Conservation (phyloP, 2,888 invertebrate species). For the Trypoxylon attenuatum region DNA sequence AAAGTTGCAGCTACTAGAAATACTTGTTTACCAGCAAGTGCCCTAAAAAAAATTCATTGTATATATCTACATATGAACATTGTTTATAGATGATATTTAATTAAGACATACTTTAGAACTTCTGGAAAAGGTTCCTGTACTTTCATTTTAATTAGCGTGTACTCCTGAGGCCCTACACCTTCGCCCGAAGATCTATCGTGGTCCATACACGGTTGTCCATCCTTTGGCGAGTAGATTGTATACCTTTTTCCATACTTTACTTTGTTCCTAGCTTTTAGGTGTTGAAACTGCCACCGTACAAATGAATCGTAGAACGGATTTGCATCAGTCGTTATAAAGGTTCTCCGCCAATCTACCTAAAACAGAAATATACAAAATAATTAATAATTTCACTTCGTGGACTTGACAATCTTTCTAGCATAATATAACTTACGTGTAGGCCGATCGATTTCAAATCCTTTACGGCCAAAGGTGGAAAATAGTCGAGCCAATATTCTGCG, state of each 20-base stretch:
- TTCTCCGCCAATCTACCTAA: slow-evolving; percentile 96
- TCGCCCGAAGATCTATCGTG: slow-evolving; percentile 97
- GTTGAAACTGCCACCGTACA: slow-evolving; percentile 96
- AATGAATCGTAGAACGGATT: slow-evolving; percentile 99
- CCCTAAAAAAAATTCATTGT: slow-evolving; percentile 71
- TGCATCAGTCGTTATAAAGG: slow-evolving; percentile 98
- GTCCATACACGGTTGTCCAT: slow-evolving; percentile 99
- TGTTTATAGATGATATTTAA: neutral
- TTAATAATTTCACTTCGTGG: neutral
- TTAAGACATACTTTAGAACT: slow-evolving; percentile 79
- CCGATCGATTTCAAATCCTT: slow-evolving; percentile 93
- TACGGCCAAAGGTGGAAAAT: slow-evolving; percentile 94
- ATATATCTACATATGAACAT: slow-evolving; percentile 4
- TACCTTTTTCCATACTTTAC: slow-evolving; percentile 98
- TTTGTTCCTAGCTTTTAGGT: slow-evolving; percentile 89
- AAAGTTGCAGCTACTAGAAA: slow-evolving; percentile 96
- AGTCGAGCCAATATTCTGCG: slow-evolving; percentile 94
- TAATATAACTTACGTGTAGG: slow-evolving; percentile 82
- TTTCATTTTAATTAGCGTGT: slow-evolving; percentile 96
- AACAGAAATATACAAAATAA: slow-evolving; percentile 10
- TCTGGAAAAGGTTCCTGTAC: slow-evolving; percentile 84
- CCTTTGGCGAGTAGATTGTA: slow-evolving; percentile 96
- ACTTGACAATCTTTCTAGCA: neutral
- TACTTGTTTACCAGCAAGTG: slow-evolving; percentile 77
- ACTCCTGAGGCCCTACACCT: slow-evolving; percentile 98